Evolutionary conservation across 92 coral and sea anemone species (phyloP), one percentile per base, ranked within the genome.

Genomic region (Metridium senile): DNA sequence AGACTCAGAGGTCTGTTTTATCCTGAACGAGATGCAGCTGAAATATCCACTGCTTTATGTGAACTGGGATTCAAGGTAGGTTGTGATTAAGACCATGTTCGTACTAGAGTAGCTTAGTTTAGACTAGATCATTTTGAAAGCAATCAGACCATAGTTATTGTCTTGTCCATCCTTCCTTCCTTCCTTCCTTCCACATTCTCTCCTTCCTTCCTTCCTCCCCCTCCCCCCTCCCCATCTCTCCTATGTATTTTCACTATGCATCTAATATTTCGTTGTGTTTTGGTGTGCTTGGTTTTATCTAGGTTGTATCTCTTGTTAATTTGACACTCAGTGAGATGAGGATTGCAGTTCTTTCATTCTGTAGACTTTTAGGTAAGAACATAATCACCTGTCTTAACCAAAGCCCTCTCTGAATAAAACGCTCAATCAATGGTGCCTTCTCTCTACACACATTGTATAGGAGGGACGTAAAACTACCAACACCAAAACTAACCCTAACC

Each of bases 221-320:
- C 47, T 4, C 16, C 22, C 30, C 11, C 29, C 47, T 34, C 4
- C 9, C 46, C 33, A 62, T 1, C 52, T n/a, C 10, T 66, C 52
- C 72, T n/a, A n/a, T n/a, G n/a, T n/a, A n/a, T n/a, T n/a, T n/a
- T n/a, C n/a, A n/a, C n/a, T n/a, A n/a, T n/a, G n/a, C n/a, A n/a
- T n/a, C n/a, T n/a, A n/a, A n/a, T n/a, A n/a, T n/a, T n/a, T n/a
- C n/a, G n/a, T n/a, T n/a, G n/a, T n/a, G n/a, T n/a, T n/a, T n/a
- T n/a, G n/a, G n/a, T n/a, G n/a, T n/a, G n/a, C n/a, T n/a, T n/a
- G n/a, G n/a, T n/a, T n/a, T n/a, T n/a, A n/a, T 71, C 0, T 33
- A 93, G 98, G 98, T 93, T 25, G 91, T 93, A 17, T 90, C 95
- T 1, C 81, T 93, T 35, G 94, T 93, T 19, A 93, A 93, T 79